These are phyloP conservation scores for Meteorus colon DNA, from an alignment of 2,888 invertebrate genomes.

Conservation along the genomic window DNA sequence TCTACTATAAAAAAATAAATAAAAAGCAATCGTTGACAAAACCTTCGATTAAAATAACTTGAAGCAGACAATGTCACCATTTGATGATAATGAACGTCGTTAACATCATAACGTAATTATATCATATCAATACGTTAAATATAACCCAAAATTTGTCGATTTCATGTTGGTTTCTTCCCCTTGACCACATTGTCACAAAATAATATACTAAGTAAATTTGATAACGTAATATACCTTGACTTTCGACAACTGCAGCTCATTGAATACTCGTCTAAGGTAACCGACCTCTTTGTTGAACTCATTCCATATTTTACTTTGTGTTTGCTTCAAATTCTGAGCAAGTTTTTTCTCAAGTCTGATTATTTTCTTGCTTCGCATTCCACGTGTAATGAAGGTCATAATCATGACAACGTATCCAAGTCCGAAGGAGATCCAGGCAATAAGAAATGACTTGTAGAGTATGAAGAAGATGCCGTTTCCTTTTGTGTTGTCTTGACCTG, in stretches of 20 bases:
- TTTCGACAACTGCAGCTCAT: constrained; percentile 87
- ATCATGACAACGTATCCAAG: constrained; percentile 94
- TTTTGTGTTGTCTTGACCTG: constrained; percentile 69
- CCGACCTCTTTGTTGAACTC: constrained; percentile 85
- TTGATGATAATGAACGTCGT: too few relatives aligned
- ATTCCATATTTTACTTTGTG: constrained; percentile 85
- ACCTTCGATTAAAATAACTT: too few relatives aligned
- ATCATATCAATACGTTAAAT: too few relatives aligned
- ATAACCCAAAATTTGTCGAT: too few relatives aligned
- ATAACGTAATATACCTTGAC: constrained; percentile 78
- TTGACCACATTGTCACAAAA: too few relatives aligned
- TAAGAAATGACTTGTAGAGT: constrained; percentile 86
- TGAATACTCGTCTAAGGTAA: constrained; percentile 83
- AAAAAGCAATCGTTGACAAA: too few relatives aligned
- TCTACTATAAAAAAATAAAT: too few relatives aligned
- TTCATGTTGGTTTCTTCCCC: too few relatives aligned
- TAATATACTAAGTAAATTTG: background rate
- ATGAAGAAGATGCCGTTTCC: constrained; percentile 78
- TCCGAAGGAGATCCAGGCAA: constrained; percentile 93
- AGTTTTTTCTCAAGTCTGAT: constrained; percentile 84
- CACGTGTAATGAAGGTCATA: constrained; percentile 87
- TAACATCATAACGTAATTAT: too few relatives aligned
- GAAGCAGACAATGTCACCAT: too few relatives aligned
- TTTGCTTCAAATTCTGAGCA: constrained; percentile 84
- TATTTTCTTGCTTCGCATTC: constrained; percentile 84